Evolutionary conservation across 1,140 invertebrate genomes (phyloP).

Genomic region (Colletes gigas): DNA sequence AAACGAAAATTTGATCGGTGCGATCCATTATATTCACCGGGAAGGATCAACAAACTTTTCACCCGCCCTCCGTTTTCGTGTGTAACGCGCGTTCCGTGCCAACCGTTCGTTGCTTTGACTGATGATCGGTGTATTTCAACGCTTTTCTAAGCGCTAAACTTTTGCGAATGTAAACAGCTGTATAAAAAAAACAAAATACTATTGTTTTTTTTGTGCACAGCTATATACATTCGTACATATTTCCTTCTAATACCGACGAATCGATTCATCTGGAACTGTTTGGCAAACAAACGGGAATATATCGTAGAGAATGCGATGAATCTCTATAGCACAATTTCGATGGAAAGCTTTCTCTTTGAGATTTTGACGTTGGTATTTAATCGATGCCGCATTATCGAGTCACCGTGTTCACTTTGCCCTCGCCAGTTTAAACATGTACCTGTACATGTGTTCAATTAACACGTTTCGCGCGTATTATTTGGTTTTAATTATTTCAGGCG

Average conservation of each 20-base stretch:
- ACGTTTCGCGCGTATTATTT: not conserved
- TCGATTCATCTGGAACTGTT: not conserved
- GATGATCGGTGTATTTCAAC: not conserved
- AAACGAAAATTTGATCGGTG: not conserved
- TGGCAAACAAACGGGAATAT: not conserved
- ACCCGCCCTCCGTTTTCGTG: not conserved
- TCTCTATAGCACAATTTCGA: too few species aligned
- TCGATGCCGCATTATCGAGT: not conserved
- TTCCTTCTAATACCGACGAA: not conserved
- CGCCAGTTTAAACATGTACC: not conserved
- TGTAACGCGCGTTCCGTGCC: not conserved
- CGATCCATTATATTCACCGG: not conserved
- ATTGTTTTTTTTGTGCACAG: too few species aligned
- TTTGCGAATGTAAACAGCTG: not conserved
- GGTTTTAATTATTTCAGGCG: not conserved
- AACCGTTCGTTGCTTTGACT: not conserved
- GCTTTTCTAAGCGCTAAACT: not conserved
- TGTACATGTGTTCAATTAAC: not conserved
- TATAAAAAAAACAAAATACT: too few species aligned
- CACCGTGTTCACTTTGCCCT: not conserved
- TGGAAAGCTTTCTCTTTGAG: not conserved
- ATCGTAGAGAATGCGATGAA: not conserved
- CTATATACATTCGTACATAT: too few species aligned
- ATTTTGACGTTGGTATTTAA: not conserved
- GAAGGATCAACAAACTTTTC: conserved; percentile 1